Evolutionary conservation across 1,140 invertebrate genomes (phyloP), one percentile per base, ranked within the genome.

Genomic region (Hermatobates lingyangjiaoensis): DNA sequence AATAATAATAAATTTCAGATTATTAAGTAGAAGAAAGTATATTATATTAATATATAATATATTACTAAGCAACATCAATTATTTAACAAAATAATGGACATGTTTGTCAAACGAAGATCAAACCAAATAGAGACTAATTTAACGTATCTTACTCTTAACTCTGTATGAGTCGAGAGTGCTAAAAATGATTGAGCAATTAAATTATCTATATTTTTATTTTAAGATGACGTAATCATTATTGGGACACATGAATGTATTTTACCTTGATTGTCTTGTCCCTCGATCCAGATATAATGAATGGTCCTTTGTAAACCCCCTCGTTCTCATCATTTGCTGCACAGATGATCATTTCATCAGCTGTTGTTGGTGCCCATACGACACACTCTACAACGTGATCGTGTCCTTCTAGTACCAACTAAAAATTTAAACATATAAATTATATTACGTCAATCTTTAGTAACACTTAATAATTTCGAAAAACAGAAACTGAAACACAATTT

Each of bases 381-480:
- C 92, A 96, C 66, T 99, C 95, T 7, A 98, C 91, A 2, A 97
- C 93, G 68, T 99, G 92, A 62, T 98, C 93, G 68, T 98, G 95
- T 62, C 94, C 93, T 62, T 91, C 74, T 45, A 98, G 70, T 71
- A 96, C 92, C 57, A 80, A 80, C 78, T 84, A 55, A 2, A 60
- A 59, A 54, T 40, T 25, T 12, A 12, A 27, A 21, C 15, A 52
- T 2, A n/a, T n/a, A n/a, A n/a, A n/a, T n/a, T 21, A 27, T 14
- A 18, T 45, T 45, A n/a, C 20, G 7, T n/a, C 20, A 20, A 12
- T 14, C 14, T 12, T 10, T 10, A 34, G 7, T 34, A 34, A 34
- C 7, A 34, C n/a, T 34, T 10, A 34, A 49, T 34, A 7, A 24
- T 47, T n/a, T n/a, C n/a, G n/a, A n/a, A n/a, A n/a, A n/a, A n/a